These are phyloP conservation scores for Scylla paramamosain DNA, from an alignment of 1,140 invertebrate species.

Conservation along the genomic window DNA sequence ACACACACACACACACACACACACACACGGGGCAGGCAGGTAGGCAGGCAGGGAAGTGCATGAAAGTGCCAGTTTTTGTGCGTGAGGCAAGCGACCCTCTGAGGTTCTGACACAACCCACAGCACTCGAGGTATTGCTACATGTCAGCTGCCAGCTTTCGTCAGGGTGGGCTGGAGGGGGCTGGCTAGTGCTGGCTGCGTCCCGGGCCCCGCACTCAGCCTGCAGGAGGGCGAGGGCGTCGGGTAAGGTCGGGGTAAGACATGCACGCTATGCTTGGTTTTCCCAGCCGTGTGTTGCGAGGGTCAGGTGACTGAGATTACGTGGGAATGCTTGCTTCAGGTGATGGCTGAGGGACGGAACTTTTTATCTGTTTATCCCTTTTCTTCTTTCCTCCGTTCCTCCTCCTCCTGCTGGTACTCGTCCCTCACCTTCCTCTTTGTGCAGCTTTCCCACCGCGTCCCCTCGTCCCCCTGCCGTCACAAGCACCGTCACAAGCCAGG, in stretches of 20 bases:
- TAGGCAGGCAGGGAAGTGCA: neutral
- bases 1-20: too few relatives aligned
- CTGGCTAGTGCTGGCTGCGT: too few relatives aligned
- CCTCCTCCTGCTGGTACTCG: neutral
- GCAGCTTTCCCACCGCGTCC: neutral
- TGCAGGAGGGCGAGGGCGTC: neutral
- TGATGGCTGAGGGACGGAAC: neutral
- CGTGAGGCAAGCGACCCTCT: neutral
- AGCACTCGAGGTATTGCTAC: neutral
- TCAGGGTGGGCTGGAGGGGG: neutral
- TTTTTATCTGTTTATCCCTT: neutral
- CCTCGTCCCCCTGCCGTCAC: neutral
- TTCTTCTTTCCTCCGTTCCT: neutral
- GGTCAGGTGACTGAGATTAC: neutral
- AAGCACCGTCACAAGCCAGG: conserved; percentile 27
- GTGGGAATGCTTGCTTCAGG: neutral
- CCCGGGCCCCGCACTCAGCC: neutral
- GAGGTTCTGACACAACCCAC: neutral
- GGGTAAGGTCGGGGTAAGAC: neutral
- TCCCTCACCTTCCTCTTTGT: neutral
- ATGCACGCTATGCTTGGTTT: neutral
- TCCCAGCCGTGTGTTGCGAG: neutral
- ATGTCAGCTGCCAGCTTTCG: neutral
- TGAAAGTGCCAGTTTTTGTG: conserved; percentile 21
- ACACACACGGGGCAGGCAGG: too few relatives aligned